Evolutionary conservation across 2,888 invertebrate species (phyloP).

Genomic region (Zaprionus bogoriensis): DNA sequence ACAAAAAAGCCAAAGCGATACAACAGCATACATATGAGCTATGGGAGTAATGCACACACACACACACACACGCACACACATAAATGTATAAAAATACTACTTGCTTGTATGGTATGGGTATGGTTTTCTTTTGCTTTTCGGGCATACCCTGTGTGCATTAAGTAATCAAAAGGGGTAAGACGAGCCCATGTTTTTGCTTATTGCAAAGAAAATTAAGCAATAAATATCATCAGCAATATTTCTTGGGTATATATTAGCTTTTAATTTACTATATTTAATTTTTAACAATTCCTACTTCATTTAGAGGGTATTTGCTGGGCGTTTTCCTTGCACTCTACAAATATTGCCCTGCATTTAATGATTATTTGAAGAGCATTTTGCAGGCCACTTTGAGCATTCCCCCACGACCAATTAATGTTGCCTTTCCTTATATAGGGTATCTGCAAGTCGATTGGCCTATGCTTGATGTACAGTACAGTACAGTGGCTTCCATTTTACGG

Average conservation of each 20-base stretch:
- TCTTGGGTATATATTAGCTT: not conserved
- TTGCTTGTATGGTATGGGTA: constrained; percentile 18
- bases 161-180: not conserved
- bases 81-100: constrained; percentile 7
- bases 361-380: not conserved
- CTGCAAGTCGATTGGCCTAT: not conserved
- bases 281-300: not conserved
- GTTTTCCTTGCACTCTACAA: no score
- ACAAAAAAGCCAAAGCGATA: constrained; percentile 43
- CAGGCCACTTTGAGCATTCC: not conserved
- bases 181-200: not conserved
- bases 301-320: constrained; percentile 19
- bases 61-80: not conserved
- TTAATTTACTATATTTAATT: not conserved
- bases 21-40: constrained; percentile 25
- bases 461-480: fast-evolving
- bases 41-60: not conserved
- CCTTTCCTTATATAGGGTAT: not conserved
- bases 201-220: not conserved
- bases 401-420: not conserved
- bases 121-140: constrained; percentile 11
- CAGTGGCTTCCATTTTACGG: constrained; percentile 44
- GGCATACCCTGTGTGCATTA: constrained; percentile 11
- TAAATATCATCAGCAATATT: not conserved
- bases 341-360: not conserved